phyloP scores from a whole-genome alignment of 2,888 invertebrate genomes.

The Drosophila siamana region DNA sequence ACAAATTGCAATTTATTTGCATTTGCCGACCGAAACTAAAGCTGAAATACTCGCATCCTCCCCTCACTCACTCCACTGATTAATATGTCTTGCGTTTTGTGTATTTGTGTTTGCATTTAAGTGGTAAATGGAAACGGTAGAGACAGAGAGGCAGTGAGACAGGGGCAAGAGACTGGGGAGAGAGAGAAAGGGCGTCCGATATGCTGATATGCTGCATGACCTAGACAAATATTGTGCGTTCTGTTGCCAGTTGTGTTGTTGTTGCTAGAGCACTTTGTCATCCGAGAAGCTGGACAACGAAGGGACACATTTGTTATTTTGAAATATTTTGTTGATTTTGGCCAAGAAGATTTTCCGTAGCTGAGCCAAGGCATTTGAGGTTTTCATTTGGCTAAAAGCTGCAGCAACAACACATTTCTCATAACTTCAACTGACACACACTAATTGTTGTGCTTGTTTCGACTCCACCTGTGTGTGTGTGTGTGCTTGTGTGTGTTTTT shows the following conservation, averaged over 20 bases:
- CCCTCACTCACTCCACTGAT: constrained; percentile 48
- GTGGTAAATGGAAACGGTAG: constrained; percentile 38
- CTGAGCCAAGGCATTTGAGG: constrained; percentile 65
- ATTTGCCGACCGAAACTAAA: constrained; percentile 68
- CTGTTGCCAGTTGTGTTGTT: constrained; percentile 5
- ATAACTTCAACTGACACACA: constrained; percentile 64
- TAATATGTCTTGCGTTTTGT: constrained; percentile 64
- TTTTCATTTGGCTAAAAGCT: constrained; percentile 76
- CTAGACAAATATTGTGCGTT: constrained; percentile 76
- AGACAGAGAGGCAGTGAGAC: not conserved
- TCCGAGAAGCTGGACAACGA: constrained; percentile 43
- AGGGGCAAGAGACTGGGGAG: not conserved
- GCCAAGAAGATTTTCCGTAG: constrained; percentile 55
- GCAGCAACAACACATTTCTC: constrained; percentile 41
- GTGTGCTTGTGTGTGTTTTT: constrained; percentile 2
- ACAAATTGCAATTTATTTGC: constrained; percentile 81
- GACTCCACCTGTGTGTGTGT: not conserved
- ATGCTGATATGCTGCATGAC: constrained; percentile 66
- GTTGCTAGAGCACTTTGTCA: constrained; percentile 70
- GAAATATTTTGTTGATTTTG: constrained; percentile 81
- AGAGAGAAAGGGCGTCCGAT: constrained; percentile 1
- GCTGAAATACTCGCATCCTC: constrained; percentile 37
- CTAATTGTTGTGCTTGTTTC: constrained; percentile 70
- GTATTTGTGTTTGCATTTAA: constrained; percentile 67
- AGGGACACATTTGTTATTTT: constrained; percentile 80